These are phyloP conservation scores for Aphelinus certus DNA, from an alignment of 1,140 invertebrate species.

Conservation along the genomic window DNA sequence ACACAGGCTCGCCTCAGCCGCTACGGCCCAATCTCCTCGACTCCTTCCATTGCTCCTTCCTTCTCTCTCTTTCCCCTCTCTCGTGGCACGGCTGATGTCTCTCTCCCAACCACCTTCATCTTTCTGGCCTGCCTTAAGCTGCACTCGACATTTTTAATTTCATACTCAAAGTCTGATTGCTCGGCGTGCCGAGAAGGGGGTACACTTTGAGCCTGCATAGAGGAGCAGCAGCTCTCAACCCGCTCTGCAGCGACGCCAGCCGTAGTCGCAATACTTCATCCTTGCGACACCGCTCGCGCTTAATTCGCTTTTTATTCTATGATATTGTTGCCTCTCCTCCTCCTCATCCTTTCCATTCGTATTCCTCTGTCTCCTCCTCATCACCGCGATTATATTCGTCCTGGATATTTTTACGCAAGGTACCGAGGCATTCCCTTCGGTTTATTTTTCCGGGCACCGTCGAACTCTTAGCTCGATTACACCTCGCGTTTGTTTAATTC, in stretches of 20 bases:
- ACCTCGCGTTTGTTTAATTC: neutral
- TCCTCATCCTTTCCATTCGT: neutral
- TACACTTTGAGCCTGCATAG: too few relatives aligned
- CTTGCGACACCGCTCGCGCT: slow-evolving; percentile 2
- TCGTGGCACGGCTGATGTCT: neutral
- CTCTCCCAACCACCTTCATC: slow-evolving; percentile 4
- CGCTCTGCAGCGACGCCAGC: slow-evolving; percentile 16
- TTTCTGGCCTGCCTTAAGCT: slow-evolving; percentile 25
- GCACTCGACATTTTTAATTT: slow-evolving; percentile 52
- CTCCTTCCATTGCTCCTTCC: neutral
- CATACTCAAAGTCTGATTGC: slow-evolving; percentile 49
- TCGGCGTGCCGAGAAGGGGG: neutral
- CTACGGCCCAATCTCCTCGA: slow-evolving; percentile 5
- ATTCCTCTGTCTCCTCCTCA: neutral
- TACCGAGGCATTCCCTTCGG: too few relatives aligned
- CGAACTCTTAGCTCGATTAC: too few relatives aligned
- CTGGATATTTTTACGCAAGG: too few relatives aligned
- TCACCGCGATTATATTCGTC: too few relatives aligned
- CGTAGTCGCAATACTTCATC: slow-evolving; percentile 28
- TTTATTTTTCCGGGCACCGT: too few relatives aligned
- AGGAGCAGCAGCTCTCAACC: slow-evolving; percentile 4
- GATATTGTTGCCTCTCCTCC: slow-evolving; percentile 9
- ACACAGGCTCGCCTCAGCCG: neutral
- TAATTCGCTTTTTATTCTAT: slow-evolving; percentile 24
- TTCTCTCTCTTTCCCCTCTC: neutral